Evolutionary conservation across 2,888 invertebrate genomes (phyloP).

Genomic region (Priocnemis perturbator): DNA sequence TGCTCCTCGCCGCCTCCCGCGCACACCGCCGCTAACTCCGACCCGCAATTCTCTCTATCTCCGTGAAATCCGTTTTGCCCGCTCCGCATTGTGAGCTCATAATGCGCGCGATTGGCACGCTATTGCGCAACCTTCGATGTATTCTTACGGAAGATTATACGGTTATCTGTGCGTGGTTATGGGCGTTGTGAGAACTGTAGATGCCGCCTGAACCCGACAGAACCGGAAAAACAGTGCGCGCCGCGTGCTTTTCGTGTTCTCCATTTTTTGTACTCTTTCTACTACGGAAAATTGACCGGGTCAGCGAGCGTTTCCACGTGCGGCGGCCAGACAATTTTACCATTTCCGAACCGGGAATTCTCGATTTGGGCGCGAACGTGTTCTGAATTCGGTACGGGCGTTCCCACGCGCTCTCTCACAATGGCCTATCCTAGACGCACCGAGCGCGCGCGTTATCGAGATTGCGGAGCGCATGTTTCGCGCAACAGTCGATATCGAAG

Average conservation of each 20-base stretch:
- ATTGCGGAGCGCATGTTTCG: constrained; percentile 48
- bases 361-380: too few relatives aligned
- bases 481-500: constrained; percentile 54
- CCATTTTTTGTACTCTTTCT: too few relatives aligned
- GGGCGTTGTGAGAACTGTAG: too few relatives aligned
- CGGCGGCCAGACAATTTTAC: too few relatives aligned
- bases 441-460: constrained; percentile 18
- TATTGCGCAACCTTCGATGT: background rate
- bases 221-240: too few relatives aligned
- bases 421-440: constrained; percentile 43
- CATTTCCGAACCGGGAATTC: too few relatives aligned
- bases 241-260: too few relatives aligned
- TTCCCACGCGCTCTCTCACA: constrained; percentile 50
- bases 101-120: background rate
- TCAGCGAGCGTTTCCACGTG: too few relatives aligned
- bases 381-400: constrained; percentile 28
- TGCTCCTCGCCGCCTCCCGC: background rate
- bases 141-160: too few relatives aligned
- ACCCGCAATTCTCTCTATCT: constrained; percentile 47
- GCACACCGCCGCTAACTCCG: constrained; percentile 12
- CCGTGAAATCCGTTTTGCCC: constrained; percentile 58
- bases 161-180: too few relatives aligned
- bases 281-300: too few relatives aligned
- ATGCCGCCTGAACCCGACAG: too few relatives aligned
- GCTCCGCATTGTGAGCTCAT: constrained; percentile 49